phyloP scores from a whole-genome alignment of 2,797 vertebrate species.

The Hirundo rustica region DNA sequence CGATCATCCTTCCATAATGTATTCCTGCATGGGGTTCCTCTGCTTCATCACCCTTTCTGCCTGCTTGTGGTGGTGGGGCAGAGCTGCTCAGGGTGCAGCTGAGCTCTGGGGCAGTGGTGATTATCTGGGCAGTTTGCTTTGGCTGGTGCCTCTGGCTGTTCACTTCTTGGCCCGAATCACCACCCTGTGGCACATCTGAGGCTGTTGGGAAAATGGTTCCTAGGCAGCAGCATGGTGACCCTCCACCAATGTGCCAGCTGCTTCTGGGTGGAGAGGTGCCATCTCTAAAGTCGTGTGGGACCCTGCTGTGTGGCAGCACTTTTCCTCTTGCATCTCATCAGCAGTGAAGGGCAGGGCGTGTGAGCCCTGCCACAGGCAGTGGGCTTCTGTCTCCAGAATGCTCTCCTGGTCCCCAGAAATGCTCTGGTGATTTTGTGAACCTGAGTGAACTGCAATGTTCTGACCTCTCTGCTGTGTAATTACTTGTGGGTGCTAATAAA shows the following conservation, averaged over 20 bases:
- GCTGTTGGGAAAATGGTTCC: background rate
- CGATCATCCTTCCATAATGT: background rate
- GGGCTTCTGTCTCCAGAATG: background rate
- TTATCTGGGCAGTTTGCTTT: background rate
- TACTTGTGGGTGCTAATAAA: background rate
- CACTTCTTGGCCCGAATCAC: background rate
- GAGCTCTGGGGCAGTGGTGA: background rate
- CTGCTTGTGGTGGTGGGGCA: background rate
- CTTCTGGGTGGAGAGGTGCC: background rate
- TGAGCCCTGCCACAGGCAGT: background rate
- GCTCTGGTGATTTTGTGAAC: background rate
- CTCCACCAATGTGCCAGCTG: rapidly evolving
- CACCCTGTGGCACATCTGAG: background rate
- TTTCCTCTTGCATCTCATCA: background rate
- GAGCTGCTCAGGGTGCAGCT: rapidly evolving
- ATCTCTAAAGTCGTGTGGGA: background rate
- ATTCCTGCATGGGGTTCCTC: background rate
- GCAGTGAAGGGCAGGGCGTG: background rate
- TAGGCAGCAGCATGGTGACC: background rate
- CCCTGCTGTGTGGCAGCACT: background rate
- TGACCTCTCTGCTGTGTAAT: background rate
- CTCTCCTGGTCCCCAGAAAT: background rate
- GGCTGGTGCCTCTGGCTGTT: background rate
- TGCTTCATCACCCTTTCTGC: background rate
- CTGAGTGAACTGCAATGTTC: background rate